Base-by-base conservation (phyloP, 2,113 vertebrate species). In the Istiophorus platypterus region DNA sequence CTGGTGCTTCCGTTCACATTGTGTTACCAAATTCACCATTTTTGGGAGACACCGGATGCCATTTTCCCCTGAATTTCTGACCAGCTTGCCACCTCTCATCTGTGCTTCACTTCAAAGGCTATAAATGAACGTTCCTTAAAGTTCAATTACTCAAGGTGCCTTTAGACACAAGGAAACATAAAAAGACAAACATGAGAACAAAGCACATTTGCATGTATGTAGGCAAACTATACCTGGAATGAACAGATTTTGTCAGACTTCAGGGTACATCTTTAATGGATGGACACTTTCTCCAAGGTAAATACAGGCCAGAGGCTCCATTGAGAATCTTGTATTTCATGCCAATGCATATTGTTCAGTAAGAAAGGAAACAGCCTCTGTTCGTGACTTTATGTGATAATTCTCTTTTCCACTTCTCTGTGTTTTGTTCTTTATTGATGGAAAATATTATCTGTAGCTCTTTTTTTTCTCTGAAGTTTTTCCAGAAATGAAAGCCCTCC, bases 251-350 rank as follows among this genome's bases (percentile, higher is more conserved):
- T 39, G 26, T 65, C 12, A 11, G 68, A 85, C 80, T 84, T 69
- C 34, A 64, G 31, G 69, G 39, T 39, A 29, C 20, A 45, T 79
- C 59, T 88, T 76, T 81, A 62, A 80, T 24, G 52, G 65, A 65
- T 77, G 74, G 76, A 82, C 54, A 66, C 41, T 24, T 78, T 81
- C 61, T 71, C 63, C 7, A 13, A 49, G 59, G 37, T 73, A 34
- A 76, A 75, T 24, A 71, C 69, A 72, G 66, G 61, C 31, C 77
- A n/a, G 27, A 59, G 78, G 69, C 69, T 56, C 63, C 26, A 20
- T 67, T 69, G n/a, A 65, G 76, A 71, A 66, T 65, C 31, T 84
- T 86, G 54, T 22, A 66, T 65, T 68, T 88, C 82, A 89, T 89
- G 81, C 85, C 85, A 56, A 37, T 83, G 61, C 69, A 72, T 56